A percentile compares a stretch with the other conserved stretches of the same genome.
Conservation (phyloP, 2,797 vertebrate species). For the Philypnodon macrostomus region DNA sequence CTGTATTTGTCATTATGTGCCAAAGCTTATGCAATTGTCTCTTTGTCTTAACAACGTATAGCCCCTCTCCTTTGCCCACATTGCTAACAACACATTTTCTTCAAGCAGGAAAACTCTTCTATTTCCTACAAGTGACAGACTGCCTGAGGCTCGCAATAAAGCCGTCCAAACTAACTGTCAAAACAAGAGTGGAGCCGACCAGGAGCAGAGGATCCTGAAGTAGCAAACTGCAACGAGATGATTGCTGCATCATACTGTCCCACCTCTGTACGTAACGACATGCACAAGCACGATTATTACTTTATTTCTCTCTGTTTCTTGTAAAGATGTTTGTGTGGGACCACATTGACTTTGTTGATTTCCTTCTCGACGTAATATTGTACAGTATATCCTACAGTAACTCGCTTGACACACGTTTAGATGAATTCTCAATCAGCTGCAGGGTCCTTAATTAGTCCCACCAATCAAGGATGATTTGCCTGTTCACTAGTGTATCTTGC, state of each 20-base stretch:
- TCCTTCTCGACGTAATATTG: too few relatives aligned
- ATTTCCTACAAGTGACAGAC: constrained; percentile 54
- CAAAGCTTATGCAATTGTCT: neutral
- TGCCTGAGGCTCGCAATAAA: constrained; percentile 54
- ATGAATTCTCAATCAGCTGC: too few relatives aligned
- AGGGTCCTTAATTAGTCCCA: too few relatives aligned
- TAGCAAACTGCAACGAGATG: neutral
- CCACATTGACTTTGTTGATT: too few relatives aligned
- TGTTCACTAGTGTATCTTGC: too few relatives aligned
- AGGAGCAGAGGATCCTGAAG: constrained; percentile 1
- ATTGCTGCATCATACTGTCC: neutral
- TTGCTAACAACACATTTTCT: constrained; percentile 25
- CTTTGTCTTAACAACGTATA: neutral
- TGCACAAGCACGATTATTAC: neutral
- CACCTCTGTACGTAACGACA: neutral
- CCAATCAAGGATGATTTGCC: too few relatives aligned
- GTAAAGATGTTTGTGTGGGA: too few relatives aligned
- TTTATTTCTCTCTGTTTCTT: too few relatives aligned
- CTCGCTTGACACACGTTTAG: too few relatives aligned
- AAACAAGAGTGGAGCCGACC: constrained; percentile 14
- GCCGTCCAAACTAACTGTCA: constrained; percentile 40
- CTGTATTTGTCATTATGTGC: too few relatives aligned
- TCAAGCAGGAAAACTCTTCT: constrained; percentile 32
- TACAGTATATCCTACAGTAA: too few relatives aligned
- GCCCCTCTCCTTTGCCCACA: neutral